Evolutionary conservation across 2,888 invertebrate species (phyloP), one percentile per base, ranked within the genome.

Genomic region (Coelopa pilipes): DNA sequence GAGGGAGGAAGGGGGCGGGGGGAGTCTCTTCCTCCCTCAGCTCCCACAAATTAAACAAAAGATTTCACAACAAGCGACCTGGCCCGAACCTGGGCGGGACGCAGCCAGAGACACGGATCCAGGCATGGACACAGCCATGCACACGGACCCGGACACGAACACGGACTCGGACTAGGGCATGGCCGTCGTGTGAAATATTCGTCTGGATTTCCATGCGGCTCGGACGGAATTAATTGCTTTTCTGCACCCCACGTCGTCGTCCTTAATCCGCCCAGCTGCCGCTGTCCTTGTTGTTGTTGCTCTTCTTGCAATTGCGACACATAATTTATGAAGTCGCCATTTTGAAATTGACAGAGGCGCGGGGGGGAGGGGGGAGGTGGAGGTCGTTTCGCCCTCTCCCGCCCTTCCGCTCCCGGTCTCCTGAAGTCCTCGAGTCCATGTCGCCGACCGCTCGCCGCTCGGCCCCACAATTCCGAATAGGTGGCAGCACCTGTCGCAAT

Each of bases 191-290:
- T 59, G 59, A 59, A 60, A 70, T 70, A 60, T 60, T 60, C 60
- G 70, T 60, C 70, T 70, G 70, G 70, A 49, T 60, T 60, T 59
- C 59, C 70, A 57, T 57, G 59, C 57, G 21, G 57, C 46, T 19
- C 69, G 5, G 45, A 24, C 12, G 34, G 24, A 70, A 70, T 70
- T 70, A 70, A 70, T 70, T 70, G 60, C 70, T 70, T 70, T 70
- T 70, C 70, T 70, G 57, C 69, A 57, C 57, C 45, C 34, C 13
- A 13, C 21, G 15, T 46, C 46, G n/a, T 17, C 47, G 19, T 24
- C 17, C 24, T 59, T 59, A 60, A 59, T 69, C 59, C 21, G 21
- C 12, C 50, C 21, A 24, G n/a, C n/a, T 59, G 59, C 21, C 21
- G 60, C 34, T 70, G 12, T 70, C 9, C 1, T 45, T 34, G 13